Conservation (phyloP, 2,888 invertebrate genomes). For the Orthosia cruda region DNA sequence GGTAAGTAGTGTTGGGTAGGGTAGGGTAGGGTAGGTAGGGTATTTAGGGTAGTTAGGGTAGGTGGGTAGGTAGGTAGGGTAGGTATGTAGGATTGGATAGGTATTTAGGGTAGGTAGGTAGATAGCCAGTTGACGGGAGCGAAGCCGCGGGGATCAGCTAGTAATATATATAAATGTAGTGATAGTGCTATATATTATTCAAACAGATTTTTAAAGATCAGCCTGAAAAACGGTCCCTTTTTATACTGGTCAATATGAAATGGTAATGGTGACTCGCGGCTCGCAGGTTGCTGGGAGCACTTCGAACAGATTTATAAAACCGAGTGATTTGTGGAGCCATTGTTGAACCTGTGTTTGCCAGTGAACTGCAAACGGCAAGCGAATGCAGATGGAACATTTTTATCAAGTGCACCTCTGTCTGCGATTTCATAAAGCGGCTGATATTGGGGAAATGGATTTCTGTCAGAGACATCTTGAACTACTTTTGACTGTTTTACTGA, state of each 20-base stretch:
- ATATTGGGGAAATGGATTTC: conserved; percentile 51
- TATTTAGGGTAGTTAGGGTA: too few relatives aligned
- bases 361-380: conserved; percentile 49
- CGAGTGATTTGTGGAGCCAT: conserved; percentile 72
- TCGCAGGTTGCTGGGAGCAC: conserved; percentile 52
- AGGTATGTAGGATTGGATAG: too few relatives aligned
- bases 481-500: conserved; percentile 29
- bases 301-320: conserved; percentile 67
- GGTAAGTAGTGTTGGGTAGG: too few relatives aligned
- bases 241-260: conserved; percentile 56
- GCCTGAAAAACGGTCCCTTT: conserved; percentile 16
- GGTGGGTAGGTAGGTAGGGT: too few relatives aligned
- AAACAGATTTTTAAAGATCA: conserved; percentile 12
- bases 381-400: conserved; percentile 63
- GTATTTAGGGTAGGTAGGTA: too few relatives aligned
- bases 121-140: too few relatives aligned
- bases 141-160: too few relatives aligned
- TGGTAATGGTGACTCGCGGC: conserved; percentile 62
- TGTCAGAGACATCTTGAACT: conserved; percentile 43
- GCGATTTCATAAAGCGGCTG: too few relatives aligned
- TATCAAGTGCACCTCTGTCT: conserved; percentile 56
- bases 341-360: conserved; percentile 60
- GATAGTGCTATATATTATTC: neutral
- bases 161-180: too few relatives aligned
- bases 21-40: too few relatives aligned